Conservation (phyloP, 2,888 invertebrate species). For the Ferrisia virgata region DNA sequence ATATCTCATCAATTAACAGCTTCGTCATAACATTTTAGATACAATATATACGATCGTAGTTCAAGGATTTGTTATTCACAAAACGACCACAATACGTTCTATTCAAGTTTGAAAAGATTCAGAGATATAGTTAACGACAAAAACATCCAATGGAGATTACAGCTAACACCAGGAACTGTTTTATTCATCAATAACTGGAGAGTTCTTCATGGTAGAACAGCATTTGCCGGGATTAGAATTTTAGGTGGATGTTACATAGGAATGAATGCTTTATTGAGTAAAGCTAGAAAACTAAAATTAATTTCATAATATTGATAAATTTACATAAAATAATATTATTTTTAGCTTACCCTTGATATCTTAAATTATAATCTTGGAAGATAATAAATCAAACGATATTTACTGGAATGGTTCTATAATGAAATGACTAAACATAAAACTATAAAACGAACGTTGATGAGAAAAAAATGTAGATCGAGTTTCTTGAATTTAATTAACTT, state of each 20-base stretch:
- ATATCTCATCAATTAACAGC: neutral
- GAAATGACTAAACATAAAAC: too few relatives aligned
- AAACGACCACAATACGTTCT: slow-evolving; percentile 60
- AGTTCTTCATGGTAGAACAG: slow-evolving; percentile 69
- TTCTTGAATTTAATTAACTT: too few relatives aligned
- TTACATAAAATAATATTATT: neutral
- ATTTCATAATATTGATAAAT: slow-evolving; percentile 30
- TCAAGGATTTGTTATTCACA: slow-evolving; percentile 58
- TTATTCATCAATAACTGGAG: slow-evolving; percentile 77
- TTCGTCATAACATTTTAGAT: slow-evolving; percentile 54
- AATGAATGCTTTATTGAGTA: slow-evolving; percentile 66
- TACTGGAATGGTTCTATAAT: too few relatives aligned
- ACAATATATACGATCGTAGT: slow-evolving; percentile 72
- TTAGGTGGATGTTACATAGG: slow-evolving; percentile 72
- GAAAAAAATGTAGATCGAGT: too few relatives aligned
- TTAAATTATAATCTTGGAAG: neutral
- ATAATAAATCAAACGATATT: too few relatives aligned
- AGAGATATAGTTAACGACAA: slow-evolving; percentile 58
- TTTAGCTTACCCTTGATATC: neutral
- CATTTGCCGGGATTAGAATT: slow-evolving; percentile 65
- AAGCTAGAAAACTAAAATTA: slow-evolving; percentile 54
- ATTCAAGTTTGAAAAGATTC: slow-evolving; percentile 60
- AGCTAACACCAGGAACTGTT: slow-evolving; percentile 66
- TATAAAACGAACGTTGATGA: too few relatives aligned
- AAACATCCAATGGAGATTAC: slow-evolving; percentile 60